These are phyloP conservation scores for Sitta europaea DNA, from an alignment of 2,113 vertebrate species.

Conservation along the genomic window DNA sequence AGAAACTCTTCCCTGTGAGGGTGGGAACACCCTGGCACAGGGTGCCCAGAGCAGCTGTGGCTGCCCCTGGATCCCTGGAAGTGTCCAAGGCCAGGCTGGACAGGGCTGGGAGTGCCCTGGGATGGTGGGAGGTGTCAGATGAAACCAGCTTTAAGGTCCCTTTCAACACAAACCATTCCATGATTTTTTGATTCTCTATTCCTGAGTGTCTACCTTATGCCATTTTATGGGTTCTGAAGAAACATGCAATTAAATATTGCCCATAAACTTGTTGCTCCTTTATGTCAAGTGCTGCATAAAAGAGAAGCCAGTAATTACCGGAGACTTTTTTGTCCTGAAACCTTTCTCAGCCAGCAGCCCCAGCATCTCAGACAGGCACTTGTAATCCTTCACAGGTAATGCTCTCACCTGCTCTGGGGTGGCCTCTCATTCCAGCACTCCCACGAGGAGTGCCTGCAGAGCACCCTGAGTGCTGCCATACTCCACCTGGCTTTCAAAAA, in stretches of 20 bases:
- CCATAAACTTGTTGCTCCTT: neutral
- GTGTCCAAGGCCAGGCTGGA: fast-evolving
- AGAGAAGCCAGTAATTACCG: neutral
- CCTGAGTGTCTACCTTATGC: too few relatives aligned
- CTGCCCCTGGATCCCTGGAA: neutral
- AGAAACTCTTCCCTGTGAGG: fast-evolving
- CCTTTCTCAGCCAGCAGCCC: neutral
- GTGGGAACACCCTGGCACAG: neutral
- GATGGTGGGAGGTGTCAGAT: fast-evolving
- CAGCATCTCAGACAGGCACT: neutral
- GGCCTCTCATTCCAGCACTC: neutral
- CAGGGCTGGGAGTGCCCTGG: fast-evolving
- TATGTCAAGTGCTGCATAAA: fast-evolving
- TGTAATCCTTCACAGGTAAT: neutral
- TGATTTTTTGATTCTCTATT: neutral
- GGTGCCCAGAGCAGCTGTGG: fast-evolving
- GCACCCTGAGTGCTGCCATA: neutral
- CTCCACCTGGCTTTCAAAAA: neutral
- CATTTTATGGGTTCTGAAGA: fast-evolving
- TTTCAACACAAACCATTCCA: neutral
- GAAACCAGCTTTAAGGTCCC: neutral
- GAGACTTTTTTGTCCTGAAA: neutral
- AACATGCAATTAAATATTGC: neutral
- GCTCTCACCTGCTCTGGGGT: neutral
- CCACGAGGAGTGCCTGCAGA: neutral